Conservation (phyloP, 2,113 vertebrate species). For the Irena cyanogastra region DNA sequence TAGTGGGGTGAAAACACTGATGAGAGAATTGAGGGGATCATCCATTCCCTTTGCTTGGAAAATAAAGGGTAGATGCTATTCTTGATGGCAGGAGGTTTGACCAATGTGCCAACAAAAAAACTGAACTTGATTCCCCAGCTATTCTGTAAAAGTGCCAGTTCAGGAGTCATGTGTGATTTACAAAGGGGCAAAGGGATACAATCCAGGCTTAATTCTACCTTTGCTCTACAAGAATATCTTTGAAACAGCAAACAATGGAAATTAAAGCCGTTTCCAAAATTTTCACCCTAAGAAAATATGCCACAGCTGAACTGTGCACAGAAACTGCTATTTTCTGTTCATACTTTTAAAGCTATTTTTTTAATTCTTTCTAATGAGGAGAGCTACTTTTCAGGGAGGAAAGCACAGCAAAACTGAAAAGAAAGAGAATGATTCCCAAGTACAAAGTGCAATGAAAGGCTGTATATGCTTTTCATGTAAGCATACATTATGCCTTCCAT, state of each 20-base stretch:
- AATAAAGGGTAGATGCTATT: not conserved
- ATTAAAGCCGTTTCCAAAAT: not conserved
- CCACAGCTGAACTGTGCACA: not conserved
- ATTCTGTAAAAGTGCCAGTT: not conserved
- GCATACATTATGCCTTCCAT: conserved; percentile 47
- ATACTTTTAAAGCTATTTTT: conserved; percentile 18
- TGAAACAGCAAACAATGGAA: not conserved
- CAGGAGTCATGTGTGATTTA: not conserved
- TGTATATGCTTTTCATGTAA: conserved; percentile 43
- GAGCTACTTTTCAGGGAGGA: conserved; percentile 48
- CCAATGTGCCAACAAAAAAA: not conserved
- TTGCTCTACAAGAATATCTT: not conserved
- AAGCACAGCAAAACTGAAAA: conserved; percentile 22
- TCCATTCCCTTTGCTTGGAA: not conserved
- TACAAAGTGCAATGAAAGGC: conserved; percentile 53
- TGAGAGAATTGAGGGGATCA: not conserved
- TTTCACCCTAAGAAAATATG: not conserved
- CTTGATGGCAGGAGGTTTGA: not conserved
- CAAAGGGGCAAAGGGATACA: not conserved
- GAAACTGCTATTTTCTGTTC: conserved; percentile 30
- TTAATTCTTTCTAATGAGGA: conserved; percentile 33
- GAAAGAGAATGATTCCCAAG: conserved; percentile 13
- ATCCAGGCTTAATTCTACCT: not conserved
- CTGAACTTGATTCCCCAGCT: not conserved
- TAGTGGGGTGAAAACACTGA: not conserved